Evolutionary conservation across 30 jellyfish, hydroid and myxozoan genomes (phyloP), one percentile per base, ranked within the genome.

Genomic region (Turritopsis rubra): DNA sequence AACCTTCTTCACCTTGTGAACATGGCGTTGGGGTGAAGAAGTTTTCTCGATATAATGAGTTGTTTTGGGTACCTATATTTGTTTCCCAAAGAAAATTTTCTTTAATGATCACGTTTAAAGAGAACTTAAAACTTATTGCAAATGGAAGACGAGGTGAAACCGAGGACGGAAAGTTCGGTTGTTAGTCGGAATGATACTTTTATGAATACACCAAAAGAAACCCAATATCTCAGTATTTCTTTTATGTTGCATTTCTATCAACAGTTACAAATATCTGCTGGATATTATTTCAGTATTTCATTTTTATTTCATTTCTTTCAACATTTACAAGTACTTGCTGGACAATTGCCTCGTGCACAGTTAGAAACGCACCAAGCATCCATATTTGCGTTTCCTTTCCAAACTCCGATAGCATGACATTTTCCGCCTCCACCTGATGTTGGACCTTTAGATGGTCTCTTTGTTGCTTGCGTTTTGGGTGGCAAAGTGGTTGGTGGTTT

Each of bases 311-410:
- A n/a, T n/a, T n/a, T n/a, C n/a, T 13, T 77, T 77, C 66, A 80
- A 71, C 88, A 82, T 82, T 68, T 30, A 71, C 88, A 82, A 24
- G 26, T 28, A 65, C 16, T 5, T 16, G 84, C 52, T 20, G 88
- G 88, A 41, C 88, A 82, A 82, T 82, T 41, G 16, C 85, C 85
- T 20, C 29, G 60, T 25, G 73, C 76, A n/a, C 88, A 82, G 66
- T 84, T 84, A 4, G 65, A 25, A 3, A 27, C 84, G 60, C 90
- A 84, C 90, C 90, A 84, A 21, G 30, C 16, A 75, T 84, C 89
- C 90, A 84, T 84, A 7, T 54, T 52, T 7, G 83, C 8, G 52
- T 75, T 52, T 16, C 78, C 31, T 73, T n/a, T 24, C 89, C 89
- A 24, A 29, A 23, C 81, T 18, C 88, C 90, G 1, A 72, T 53